Evolutionary conservation across 1,140 invertebrate genomes (phyloP).

Genomic region (Calycopis cecrops): DNA sequence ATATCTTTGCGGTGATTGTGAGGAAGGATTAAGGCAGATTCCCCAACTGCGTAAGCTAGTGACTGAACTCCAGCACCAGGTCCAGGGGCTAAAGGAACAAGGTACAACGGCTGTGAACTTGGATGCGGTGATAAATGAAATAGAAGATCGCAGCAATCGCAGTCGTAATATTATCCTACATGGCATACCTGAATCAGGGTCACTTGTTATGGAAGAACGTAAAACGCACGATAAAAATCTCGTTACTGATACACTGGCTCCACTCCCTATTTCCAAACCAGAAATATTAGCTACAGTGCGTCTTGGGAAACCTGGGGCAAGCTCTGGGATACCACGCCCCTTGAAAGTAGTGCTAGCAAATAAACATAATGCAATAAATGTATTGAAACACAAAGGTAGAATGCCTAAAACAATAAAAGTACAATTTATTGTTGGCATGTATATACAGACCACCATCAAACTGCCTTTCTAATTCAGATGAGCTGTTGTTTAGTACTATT

Average conservation of each 20-base stretch:
- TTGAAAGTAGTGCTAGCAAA: not conserved
- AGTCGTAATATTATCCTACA: constrained; percentile 1
- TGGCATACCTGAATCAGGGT: not conserved
- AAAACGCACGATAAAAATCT: not conserved
- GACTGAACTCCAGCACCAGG: too few species aligned
- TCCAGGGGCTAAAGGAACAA: too few species aligned
- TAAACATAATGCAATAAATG: not conserved
- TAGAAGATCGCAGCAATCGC: not conserved
- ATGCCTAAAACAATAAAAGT: constrained; percentile 1
- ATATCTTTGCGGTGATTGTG: not conserved
- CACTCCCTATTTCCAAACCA: not conserved
- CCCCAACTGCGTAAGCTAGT: too few species aligned
- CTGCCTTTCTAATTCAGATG: too few species aligned
- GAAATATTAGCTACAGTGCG: not conserved
- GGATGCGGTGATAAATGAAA: constrained; percentile 3
- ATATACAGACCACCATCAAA: too few species aligned
- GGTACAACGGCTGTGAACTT: not conserved
- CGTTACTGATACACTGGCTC: not conserved
- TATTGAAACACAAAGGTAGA: not conserved
- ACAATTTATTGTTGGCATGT: too few species aligned
- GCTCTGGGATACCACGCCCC: not conserved
- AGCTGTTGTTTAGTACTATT: too few species aligned
- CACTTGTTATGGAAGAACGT: not conserved
- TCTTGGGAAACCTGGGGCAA: not conserved
- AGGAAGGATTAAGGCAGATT: too few species aligned